Base-by-base conservation (phyloP, 2,797 vertebrate genomes). In the Spinibarbus caldwelli region DNA sequence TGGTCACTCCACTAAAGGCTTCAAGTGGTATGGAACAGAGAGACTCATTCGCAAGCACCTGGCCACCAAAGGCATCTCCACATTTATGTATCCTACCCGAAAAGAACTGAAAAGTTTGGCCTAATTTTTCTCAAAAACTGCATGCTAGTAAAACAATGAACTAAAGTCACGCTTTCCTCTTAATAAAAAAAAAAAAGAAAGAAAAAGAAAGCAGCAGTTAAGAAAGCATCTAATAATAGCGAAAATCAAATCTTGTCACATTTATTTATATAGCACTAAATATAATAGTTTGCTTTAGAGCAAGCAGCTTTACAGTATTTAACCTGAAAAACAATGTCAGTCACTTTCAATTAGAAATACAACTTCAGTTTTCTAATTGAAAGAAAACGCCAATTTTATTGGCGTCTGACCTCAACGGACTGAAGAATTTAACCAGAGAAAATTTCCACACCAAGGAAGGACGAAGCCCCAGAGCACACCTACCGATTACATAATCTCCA, bases 21-120 rank as follows among this genome's bases (percentile, higher is more conserved):
- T 99, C 93, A 98, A 98, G 94, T 99, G 97, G 97, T 99, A 99
- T 0, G 97, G 97, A 78, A 98, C 97, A 0, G 98, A 99, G 91
- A 93, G 97, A 67, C 97, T 99, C 81, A 96, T 98, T 93, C 94
- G 93, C 88, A 99, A 98, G 83, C 92, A 97, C 78, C 93, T 99
- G 90, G 93, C 96, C 17, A 84, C 96, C 66, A 94, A 91, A 89
- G 96, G 96, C 15, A 86, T 98, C 88, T 93, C 96, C 38, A 97
- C 97, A 0, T 96, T 94, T 87, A 94, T 98, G 97, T 99, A 98
- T 97, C 97, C 93, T 90, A 34, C 38, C 29, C 11, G 5, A 29
- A 14, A 78, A 67, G 23, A 70, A 31, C 5, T 26, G 5, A 41
- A 72, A 26, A 38, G 17, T 36, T 67, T 36, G 17, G 8, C 31